These are phyloP conservation scores for Camptogramma bilineatum DNA, from an alignment of 2,888 invertebrate species.

Conservation along the genomic window DNA sequence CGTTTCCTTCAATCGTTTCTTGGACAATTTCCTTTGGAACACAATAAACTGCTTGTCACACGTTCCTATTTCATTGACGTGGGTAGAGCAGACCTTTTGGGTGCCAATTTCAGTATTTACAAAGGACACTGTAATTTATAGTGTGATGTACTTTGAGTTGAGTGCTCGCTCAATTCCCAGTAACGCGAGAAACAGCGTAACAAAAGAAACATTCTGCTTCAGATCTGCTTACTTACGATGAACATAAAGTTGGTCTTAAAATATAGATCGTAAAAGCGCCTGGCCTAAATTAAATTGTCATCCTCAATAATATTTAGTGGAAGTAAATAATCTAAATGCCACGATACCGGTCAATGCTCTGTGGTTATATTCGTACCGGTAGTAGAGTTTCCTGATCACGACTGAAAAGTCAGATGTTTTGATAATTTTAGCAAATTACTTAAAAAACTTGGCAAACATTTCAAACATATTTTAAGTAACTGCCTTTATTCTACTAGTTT, in stretches of 20 bases:
- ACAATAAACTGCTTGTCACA: constrained; percentile 34
- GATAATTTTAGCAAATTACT: not conserved
- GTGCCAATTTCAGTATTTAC: constrained; percentile 8
- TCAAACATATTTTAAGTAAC: too few species aligned
- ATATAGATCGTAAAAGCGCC: constrained; percentile 26
- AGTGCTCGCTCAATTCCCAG: not conserved
- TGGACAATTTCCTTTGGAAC: constrained; percentile 29
- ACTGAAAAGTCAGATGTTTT: constrained; percentile 49
- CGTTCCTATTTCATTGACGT: constrained; percentile 17
- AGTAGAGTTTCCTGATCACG: constrained; percentile 10
- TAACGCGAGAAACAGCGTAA: not conserved
- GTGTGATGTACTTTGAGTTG: not conserved
- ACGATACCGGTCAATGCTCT: constrained; percentile 61
- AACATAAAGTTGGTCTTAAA: constrained; percentile 5
- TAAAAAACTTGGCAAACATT: not conserved
- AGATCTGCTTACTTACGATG: constrained; percentile 1
- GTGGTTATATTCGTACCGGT: constrained; percentile 27
- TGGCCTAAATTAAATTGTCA: constrained; percentile 26
- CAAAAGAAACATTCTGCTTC: not conserved
- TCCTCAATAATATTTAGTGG: constrained; percentile 41
- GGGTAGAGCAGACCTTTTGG: constrained; percentile 2
- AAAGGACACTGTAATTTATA: not conserved
- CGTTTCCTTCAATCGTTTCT: constrained; percentile 18
- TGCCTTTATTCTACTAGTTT: too few species aligned
- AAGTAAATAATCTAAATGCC: constrained; percentile 50